Base-by-base conservation (phyloP, 2,113 vertebrate genomes). In the Alectura lathami region DNA sequence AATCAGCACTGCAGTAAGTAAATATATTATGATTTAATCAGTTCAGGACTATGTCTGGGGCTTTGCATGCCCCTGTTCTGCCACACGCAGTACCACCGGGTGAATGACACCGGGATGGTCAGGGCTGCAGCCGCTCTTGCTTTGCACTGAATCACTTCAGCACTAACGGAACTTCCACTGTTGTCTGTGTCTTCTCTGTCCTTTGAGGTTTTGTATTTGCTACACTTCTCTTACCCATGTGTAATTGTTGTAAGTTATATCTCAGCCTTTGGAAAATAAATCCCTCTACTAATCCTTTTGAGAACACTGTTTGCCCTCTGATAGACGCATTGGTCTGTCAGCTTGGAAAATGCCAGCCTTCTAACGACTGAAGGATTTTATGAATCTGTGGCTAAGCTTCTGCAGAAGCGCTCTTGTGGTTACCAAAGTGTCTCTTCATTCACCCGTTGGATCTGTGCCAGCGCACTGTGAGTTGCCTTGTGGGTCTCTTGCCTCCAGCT, bases 391-490 rank as follows among this genome's bases (percentile, higher is more conserved):
- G 60, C 82, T 51, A 62, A 86, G 66, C 63, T 0, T 87, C 57
- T 86, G 86, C 90, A 67, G 40, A 80, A 91, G 60, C 77, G 79
- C 78, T 93, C 78, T 79, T 47, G 60, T 47, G 67, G n/a, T 79
- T 88, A 73, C 32, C 73, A 69, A 82, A 83, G 85, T 51, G 76
- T 51, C 63, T 83, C 85, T 95, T 86, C 90, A 70, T 64, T 80
- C 36, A 20, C n/a, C 45, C 42, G 0, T 1, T 0, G 84, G 84
- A 89, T 50, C 0, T 0, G 43, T 69, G 93, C 93, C 92, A 91
- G 79, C 42, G 15, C 42, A 43, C 42, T 11, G 42, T 43, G 42
- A 11, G 42, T 43, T 38, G 75, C 70, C 78, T 42, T 70, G 67
- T 43, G 79, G 76, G 60, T 47, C 59, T 85, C 92, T 53, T 51